Base-by-base conservation (phyloP, 2,888 invertebrate species). In the Hanleya hanleyi region DNA sequence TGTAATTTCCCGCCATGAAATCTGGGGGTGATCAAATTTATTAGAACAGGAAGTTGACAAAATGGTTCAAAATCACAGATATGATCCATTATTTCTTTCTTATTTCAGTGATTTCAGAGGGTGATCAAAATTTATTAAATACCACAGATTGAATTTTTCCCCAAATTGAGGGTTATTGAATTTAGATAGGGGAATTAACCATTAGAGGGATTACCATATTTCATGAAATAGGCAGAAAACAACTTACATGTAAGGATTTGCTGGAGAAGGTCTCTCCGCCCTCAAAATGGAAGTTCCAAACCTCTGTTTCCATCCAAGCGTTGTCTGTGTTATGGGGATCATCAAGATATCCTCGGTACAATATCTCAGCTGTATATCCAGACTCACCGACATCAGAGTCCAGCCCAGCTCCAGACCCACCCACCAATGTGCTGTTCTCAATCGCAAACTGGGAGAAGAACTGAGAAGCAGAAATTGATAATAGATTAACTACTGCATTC, bases 331-430 rank as follows among this genome's bases (percentile, higher is more conserved):
- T 90, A 26, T 82, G 72, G 0, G 86, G 86, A 78, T 90, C 89
- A 75, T 90, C 90, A 62, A 90, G 83, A 75, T 90, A 90, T 4
- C 89, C 89, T 41, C 83, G 80, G 75, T 87, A 88, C 35, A 88
- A 67, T 73, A 87, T 76, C 65, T 84, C 79, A 22, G 85, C 83
- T 68, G 81, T 81, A 72, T 80, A 83, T 37, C 83, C 82, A 29
- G 74, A 69, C 7, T 75, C 74, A 68, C 70, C 37, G 22, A 75
- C 73, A 2, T 74, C 66, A 3, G 75, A 62, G 18, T 69, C 70
- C 33, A 37, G 38, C 37, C 26, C 62, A 26, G 37, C 66, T 36
- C 38, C 61, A 33, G 26, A 57, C 37, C 2, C 66, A 36, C n/a
- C 65, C 69, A 18, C 26, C 22, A 61, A 38, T 26, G 71, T 15